These are phyloP conservation scores for Bucco capensis DNA, from an alignment of 2,113 vertebrate species.

Conservation along the genomic window DNA sequence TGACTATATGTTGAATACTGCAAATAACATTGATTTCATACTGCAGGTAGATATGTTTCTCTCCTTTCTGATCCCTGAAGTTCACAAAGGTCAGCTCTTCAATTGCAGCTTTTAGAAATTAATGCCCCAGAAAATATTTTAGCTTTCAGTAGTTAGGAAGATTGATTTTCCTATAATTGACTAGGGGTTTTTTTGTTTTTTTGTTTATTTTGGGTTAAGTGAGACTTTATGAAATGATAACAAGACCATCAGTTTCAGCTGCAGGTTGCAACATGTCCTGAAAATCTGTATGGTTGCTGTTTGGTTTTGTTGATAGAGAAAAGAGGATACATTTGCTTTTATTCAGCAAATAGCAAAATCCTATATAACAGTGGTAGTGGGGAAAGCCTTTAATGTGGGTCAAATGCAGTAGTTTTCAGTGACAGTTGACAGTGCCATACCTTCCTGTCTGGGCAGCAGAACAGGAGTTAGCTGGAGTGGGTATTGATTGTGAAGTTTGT, in stretches of 20 bases:
- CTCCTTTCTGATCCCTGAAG: not conserved
- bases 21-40: not conserved
- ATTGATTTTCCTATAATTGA: constrained; percentile 39
- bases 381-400: constrained; percentile 68
- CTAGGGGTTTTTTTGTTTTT: not conserved
- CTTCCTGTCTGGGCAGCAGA: constrained; percentile 46
- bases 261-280: not conserved
- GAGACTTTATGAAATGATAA: constrained; percentile 26
- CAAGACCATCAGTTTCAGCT: not conserved
- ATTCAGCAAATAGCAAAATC: constrained; percentile 36
- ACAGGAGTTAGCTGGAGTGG: constrained; percentile 80
- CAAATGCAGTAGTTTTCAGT: constrained; percentile 58
- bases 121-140: constrained; percentile 23
- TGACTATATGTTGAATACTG: not conserved
- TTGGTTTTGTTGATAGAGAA: not conserved
- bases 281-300: not conserved
- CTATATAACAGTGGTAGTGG: not conserved
- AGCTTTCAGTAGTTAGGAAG: not conserved
- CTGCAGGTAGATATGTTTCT: not conserved
- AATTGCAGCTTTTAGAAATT: not conserved
- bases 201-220: constrained; percentile 10
- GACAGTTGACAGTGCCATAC: constrained; percentile 73
- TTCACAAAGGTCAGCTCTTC: constrained; percentile 20
- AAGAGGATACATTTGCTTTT: not conserved
- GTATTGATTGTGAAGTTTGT: constrained; percentile 94